A percentile compares a stretch with the other conserved stretches of the same genome.
Evolutionary conservation across 2,888 invertebrate genomes (phyloP).

Genomic region (Pyrochroa serraticornis): DNA sequence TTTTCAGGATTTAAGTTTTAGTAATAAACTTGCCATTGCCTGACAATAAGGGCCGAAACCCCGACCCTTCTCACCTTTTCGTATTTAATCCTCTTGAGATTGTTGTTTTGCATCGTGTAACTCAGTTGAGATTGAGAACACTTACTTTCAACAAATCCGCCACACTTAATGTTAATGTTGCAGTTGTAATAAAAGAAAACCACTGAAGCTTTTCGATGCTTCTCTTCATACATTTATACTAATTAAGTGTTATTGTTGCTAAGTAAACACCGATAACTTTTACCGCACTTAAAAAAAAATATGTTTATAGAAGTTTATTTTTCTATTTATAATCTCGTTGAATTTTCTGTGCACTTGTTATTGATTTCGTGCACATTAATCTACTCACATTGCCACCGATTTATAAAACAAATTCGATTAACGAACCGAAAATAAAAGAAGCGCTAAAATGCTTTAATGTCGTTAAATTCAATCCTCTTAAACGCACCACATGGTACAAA

Average conservation of each 20-base stretch:
- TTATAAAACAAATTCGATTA: background rate
- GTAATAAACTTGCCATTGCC: too few species aligned
- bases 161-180: slow-evolving; percentile 24
- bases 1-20: too few species aligned
- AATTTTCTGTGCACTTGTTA: background rate
- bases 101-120: slow-evolving; percentile 38
- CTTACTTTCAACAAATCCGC: background rate
- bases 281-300: slow-evolving; percentile 12
- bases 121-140: slow-evolving; percentile 33
- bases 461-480: background rate
- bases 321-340: background rate
- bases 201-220: slow-evolving; percentile 6
- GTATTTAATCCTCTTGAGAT: slow-evolving; percentile 27
- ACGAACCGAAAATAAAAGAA: background rate
- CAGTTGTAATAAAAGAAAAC: slow-evolving; percentile 27
- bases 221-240: slow-evolving; percentile 29
- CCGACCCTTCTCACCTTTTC: slow-evolving; percentile 9
- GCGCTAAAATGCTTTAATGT: background rate
- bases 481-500: background rate
- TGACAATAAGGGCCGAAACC: too few species aligned
- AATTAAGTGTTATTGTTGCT: slow-evolving; percentile 12
- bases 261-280: slow-evolving; percentile 30
- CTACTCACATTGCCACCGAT: background rate
- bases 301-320: slow-evolving; percentile 1
- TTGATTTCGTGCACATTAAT: background rate